Evolutionary conservation across 2,113 vertebrate genomes (phyloP).

Genomic region (Platichthys stellatus): DNA sequence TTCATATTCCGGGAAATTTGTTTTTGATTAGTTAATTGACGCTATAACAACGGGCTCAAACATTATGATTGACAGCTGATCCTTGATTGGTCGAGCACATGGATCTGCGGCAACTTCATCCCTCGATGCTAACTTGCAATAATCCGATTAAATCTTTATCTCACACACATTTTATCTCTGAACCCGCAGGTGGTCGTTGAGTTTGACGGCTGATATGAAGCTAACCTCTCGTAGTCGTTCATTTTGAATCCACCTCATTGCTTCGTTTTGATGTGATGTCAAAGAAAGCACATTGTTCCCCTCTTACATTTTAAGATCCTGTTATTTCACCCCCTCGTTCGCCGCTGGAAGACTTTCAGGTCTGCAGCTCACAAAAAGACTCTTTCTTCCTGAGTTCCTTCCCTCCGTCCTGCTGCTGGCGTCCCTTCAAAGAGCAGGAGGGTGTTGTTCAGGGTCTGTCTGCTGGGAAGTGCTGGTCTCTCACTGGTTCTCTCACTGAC

Average conservation of each 20-base stretch:
- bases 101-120: too few species aligned
- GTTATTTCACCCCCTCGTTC: slow-evolving; percentile 58
- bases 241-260: slow-evolving; percentile 12
- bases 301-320: slow-evolving; percentile 34
- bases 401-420: slow-evolving; percentile 65
- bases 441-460: slow-evolving; percentile 47
- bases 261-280: slow-evolving; percentile 42
- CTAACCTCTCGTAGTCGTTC: slow-evolving; percentile 7
- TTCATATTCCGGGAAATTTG: too few species aligned
- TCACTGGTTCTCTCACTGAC: slow-evolving; percentile 12
- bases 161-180: slow-evolving; percentile 10
- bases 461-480: slow-evolving; percentile 8
- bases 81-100: too few species aligned
- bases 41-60: too few species aligned
- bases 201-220: slow-evolving; percentile 26
- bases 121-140: background rate
- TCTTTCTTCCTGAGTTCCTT: slow-evolving; percentile 67
- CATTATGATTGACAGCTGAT: too few species aligned
- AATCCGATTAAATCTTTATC: slow-evolving; percentile 10
- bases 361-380: slow-evolving; percentile 52
- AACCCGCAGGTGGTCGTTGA: background rate
- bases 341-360: slow-evolving; percentile 47
- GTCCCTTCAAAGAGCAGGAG: slow-evolving; percentile 55
- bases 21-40: too few species aligned
- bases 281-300: slow-evolving; percentile 44